Evolutionary conservation across 2,888 invertebrate species (phyloP), one percentile per base, ranked within the genome.

Genomic region (Dicyrtomina minuta): DNA sequence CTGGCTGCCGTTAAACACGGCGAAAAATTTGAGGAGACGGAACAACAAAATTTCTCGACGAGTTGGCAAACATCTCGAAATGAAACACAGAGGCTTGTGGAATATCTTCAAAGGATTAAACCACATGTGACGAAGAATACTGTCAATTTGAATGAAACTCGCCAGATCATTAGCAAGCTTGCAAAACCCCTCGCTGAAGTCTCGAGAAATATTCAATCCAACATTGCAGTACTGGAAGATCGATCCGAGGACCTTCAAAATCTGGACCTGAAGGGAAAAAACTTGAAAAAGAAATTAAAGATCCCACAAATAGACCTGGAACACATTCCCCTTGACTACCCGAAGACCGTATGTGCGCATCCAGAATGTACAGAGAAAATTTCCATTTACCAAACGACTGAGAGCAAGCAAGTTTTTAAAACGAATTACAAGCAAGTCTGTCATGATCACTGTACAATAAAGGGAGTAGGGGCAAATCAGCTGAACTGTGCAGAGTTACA

Each of bases 1-100:
- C 56, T 76, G n/a, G 66, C 65, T 12, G 76, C 76, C 0, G 6
- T 68, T 0, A 74, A 72, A 20, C 59, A 70, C 41, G 67, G 64
- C 0, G 55, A 71, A 12, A 59, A 55, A 12, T 75, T 75, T 51
- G 0, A 44, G 0, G 66, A 41, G 0, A 70, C 61, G 1, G 71
- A 74, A 15, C n/a, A 44, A 12, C 22, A 39, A 4, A 70, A 70
- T 51, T 72, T 51, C 56, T 4, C 43, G 8, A 13, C 27, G 33
- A 71, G 70, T 39, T 75, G 75, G 75, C 53, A 66, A 0, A 71
- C 59, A 22, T 74, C 75, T 0, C 59, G 62, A 8, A 15, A 17
- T 4, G 75, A 75, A 55, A 71, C 65, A 0, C 44, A 17, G 12
- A 64, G 73, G 12, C 26, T 74, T 22, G 6, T 75, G 20, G 55